phyloP scores from a whole-genome alignment of 2,113 vertebrate species.

The Tichodroma muraria region DNA sequence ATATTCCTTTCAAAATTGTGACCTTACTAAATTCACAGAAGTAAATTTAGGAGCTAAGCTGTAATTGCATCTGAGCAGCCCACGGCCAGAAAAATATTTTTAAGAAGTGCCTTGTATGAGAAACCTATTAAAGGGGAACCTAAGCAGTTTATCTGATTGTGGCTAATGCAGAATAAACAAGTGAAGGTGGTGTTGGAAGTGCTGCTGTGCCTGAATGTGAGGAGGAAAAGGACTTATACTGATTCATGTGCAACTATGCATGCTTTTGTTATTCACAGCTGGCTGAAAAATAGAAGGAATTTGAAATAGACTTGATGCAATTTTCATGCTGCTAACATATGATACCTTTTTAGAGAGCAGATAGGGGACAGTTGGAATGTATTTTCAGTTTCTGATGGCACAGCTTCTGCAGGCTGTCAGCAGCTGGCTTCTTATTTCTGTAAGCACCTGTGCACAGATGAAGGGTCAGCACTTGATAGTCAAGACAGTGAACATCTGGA shows the following conservation, averaged over 20 bases:
- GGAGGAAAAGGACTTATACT: not conserved
- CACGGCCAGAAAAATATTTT: not conserved
- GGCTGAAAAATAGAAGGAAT: not conserved
- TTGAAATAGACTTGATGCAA: not conserved
- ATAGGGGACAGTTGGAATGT: not conserved
- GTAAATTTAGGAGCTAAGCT: not conserved
- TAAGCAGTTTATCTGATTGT: conserved; percentile 11
- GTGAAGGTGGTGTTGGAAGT: not conserved
- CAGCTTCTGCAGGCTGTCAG: not conserved
- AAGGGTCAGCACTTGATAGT: not conserved
- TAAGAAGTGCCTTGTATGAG: not conserved
- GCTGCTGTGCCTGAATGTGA: not conserved
- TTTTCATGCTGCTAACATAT: not conserved
- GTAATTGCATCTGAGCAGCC: not conserved
- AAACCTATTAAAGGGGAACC: not conserved
- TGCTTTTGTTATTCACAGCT: not conserved
- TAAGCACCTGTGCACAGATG: not conserved
- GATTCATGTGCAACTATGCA: not conserved
- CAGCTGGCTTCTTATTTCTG: not conserved
- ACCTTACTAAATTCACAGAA: not conserved
- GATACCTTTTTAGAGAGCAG: not conserved
- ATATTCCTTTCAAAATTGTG: not conserved
- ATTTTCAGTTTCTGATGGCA: not conserved
- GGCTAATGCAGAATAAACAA: conserved; percentile 3
- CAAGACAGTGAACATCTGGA: not conserved